Base-by-base conservation (phyloP, 2,113 vertebrate species). In the Megaceryle maxima region DNA sequence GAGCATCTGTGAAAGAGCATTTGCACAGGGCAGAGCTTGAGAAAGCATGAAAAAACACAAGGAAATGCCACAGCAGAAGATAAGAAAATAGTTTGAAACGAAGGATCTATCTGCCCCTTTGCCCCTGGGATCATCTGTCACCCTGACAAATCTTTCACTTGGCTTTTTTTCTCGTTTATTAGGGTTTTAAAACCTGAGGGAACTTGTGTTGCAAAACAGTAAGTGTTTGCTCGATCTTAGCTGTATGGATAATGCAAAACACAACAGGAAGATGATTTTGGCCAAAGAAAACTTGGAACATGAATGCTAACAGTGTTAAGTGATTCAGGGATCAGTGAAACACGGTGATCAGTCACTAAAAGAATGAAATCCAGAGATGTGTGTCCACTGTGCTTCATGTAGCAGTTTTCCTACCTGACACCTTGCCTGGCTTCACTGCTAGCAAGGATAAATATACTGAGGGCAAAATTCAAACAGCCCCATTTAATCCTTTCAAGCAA, bases 1-100 rank as follows among this genome's bases (percentile, higher is more conserved):
- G 11, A 85, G 4, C 0, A 0, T 15, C 41, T 2, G 0, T 17
- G 24, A 85, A 67, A 26, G 26, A 64, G 14, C 10, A 22, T 11
- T 41, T 3, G 43, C 13, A 67, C 13, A 59, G 9, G 26, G 0
- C 0, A 60, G 7, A 95, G 31, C 9, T 46, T 74, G n/a, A 86
- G 46, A 78, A 57, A 80, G 14, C 16, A 29, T 12, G 8, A 63
- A 81, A 59, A 19, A 83, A 21, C n/a, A 73, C 8, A 53, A 69
- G 14, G 10, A 85, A 87, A 93, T 53, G 35, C 16, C 70, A 50
- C 14, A 50, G 13, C 7, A 86, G 67, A 76, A 85, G 69, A 28
- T 35, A 59, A 41, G 21, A n/a, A 66, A 67, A 31, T 3, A 37
- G 41, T 33, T 8, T 39, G n/a, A 70, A 88, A 86, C n/a, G 21